Percentiles rank a stretch among this genome's conserved stretches.
Conservation (phyloP, 2,797 vertebrate genomes). For the Megaceryle alcyon region DNA sequence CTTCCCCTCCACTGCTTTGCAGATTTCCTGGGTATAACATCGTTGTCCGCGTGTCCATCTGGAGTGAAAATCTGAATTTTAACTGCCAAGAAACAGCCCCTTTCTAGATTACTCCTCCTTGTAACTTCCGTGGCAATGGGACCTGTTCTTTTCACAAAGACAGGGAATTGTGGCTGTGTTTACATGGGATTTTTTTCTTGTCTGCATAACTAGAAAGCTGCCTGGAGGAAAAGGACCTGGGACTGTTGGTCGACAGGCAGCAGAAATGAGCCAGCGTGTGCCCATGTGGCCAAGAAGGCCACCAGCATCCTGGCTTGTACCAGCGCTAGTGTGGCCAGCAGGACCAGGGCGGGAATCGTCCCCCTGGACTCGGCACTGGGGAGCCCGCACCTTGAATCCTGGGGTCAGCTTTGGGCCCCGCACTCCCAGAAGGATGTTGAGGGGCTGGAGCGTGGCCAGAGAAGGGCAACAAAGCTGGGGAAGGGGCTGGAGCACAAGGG, state of each 20-base stretch:
- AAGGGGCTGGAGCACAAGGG: too few relatives aligned
- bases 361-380: too few relatives aligned
- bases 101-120: neutral
- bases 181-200: fast-evolving
- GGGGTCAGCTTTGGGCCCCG: too few relatives aligned
- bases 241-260: neutral
- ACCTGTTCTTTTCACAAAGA: neutral
- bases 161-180: neutral
- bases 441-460: too few relatives aligned
- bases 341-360: neutral
- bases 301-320: neutral
- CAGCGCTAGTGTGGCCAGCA: neutral
- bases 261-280: neutral
- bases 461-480: too few relatives aligned
- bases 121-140: neutral
- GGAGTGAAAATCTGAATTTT: neutral
- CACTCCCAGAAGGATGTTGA: too few relatives aligned
- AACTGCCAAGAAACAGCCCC: neutral
- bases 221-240: neutral
- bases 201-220: neutral
- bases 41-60: fast-evolving
- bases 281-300: neutral
- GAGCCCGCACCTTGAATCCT: too few relatives aligned
- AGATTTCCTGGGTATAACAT: neutral
- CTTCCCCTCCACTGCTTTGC: neutral